Evolutionary conservation across 2,113 vertebrate genomes (phyloP).

Genomic region (Cyprinodon tularosa): DNA sequence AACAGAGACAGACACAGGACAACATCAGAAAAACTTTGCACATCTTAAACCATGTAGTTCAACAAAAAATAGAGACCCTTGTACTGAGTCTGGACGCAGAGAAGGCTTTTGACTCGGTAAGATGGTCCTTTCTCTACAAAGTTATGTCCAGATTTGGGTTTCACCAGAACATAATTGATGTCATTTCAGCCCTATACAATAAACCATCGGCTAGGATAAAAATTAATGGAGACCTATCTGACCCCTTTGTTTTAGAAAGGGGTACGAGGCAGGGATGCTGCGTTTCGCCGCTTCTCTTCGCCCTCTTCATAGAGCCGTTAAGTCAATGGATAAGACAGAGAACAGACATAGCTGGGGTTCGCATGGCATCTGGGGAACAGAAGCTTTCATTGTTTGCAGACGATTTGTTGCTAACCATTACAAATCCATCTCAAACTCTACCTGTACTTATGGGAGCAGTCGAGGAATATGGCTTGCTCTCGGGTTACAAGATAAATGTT

Average conservation of each 20-base stretch:
- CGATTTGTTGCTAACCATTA: not conserved
- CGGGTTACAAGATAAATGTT: not conserved
- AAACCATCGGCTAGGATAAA: too few species aligned
- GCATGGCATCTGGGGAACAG: not conserved
- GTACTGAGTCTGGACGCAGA: not conserved
- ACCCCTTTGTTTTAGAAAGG: not conserved
- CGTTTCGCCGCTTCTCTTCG: not conserved
- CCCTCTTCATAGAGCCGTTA: not conserved
- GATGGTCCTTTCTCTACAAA: not conserved
- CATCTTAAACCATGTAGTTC: too few species aligned
- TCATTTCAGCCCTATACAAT: too few species aligned
- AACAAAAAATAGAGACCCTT: too few species aligned
- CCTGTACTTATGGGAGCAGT: not conserved
- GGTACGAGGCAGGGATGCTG: not conserved
- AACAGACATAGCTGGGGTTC: not conserved
- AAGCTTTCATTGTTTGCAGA: not conserved
- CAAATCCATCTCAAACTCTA: too few species aligned
- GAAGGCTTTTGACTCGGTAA: constrained; percentile 1
- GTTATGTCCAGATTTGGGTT: not conserved
- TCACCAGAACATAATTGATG: too few species aligned
- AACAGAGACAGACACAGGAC: too few species aligned
- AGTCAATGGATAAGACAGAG: too few species aligned
- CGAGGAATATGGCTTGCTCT: not conserved
- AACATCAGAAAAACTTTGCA: too few species aligned
- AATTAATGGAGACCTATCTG: not conserved